Percentiles rank a stretch among this genome's conserved stretches.
These are phyloP conservation scores for Leptodactylus fuscus DNA, from an alignment of 2,113 vertebrate genomes.

Conservation along the genomic window DNA sequence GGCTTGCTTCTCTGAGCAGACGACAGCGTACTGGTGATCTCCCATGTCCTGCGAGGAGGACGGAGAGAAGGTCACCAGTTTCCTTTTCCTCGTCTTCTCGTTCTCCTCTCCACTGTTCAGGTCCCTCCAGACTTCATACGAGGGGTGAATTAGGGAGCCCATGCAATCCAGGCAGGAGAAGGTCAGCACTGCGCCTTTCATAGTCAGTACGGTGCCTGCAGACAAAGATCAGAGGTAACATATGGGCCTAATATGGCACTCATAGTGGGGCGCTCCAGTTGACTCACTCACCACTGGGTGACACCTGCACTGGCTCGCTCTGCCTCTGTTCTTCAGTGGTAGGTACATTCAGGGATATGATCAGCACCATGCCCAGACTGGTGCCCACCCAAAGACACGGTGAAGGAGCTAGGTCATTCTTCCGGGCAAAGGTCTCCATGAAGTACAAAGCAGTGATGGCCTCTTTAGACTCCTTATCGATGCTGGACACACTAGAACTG, in stretches of 20 bases:
- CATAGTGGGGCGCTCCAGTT: too few relatives aligned
- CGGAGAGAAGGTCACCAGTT: constrained; percentile 87
- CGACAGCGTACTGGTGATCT: constrained; percentile 91
- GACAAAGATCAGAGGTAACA: neutral
- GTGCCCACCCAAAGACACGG: constrained; percentile 97
- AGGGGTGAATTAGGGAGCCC: constrained; percentile 83
- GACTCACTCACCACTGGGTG: constrained; percentile 84
- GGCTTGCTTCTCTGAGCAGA: constrained; percentile 97
- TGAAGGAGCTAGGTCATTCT: constrained; percentile 81
- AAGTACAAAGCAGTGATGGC: constrained; percentile 92
- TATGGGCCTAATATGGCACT: neutral
- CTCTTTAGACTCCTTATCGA: constrained; percentile 95
- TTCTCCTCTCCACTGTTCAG: constrained; percentile 82
- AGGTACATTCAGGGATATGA: constrained; percentile 89
- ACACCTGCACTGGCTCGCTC: constrained; percentile 85
- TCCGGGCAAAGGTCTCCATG: constrained; percentile 89
- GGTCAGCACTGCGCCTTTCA: constrained; percentile 91
- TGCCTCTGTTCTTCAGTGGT: constrained; percentile 85
- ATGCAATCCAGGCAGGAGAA: constrained; percentile 88
- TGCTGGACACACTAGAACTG: constrained; percentile 97
- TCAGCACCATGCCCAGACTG: constrained; percentile 88
- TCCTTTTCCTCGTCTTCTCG: constrained; percentile 85
- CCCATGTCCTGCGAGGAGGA: constrained; percentile 87
- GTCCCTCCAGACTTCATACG: constrained; percentile 94
- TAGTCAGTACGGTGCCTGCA: constrained; percentile 85